Evolutionary conservation across 1,140 invertebrate genomes (phyloP), one percentile per base, ranked within the genome.

Genomic region (Heliconius melpomene): DNA sequence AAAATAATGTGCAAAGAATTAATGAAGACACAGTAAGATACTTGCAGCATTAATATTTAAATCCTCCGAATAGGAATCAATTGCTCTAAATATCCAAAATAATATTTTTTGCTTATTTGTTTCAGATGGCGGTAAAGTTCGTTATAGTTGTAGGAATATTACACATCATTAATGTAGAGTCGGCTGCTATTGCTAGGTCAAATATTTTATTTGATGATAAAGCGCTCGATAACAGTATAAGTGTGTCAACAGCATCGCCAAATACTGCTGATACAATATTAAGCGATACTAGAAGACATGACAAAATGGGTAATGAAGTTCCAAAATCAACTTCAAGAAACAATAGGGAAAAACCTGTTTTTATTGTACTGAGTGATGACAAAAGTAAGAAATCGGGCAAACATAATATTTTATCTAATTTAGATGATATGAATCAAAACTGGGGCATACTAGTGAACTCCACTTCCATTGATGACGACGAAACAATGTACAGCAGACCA

Each of bases 401-500:
- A 9, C 16, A 3, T 54, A 54, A 54, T 54, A 54, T 54, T n/a
- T n/a, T 54, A 23, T 66, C 60, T 7, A 66, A 9, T 66, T 66
- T 66, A 29, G 23, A 29, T 9, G 60, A 66, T 66, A 66, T 66
- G n/a, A 72, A 72, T 20, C 75, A 77, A 77, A 77, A 77, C 20
- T 77, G 75, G 75, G 75, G 75, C 29, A 77, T 77, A 40, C 23
- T 77, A 71, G 60, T 77, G 7, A 77, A 70, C 23, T 26, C 20
- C 5, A 29, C 26, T 2, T 29, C 11, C 3, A 54, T 8, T 7
- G 75, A 76, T 1, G 60, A 70, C 3, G 75, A 70, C 20, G 75
- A 77, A 46, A 36, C 38, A 71, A 26, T 11, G 20, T 77, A 77
- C 23, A 77, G 70, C 23, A 77, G 75, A n/a, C 75, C 75, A 40